phyloP scores from a whole-genome alignment of 2,797 vertebrate genomes.

The Manis pentadactyla region DNA sequence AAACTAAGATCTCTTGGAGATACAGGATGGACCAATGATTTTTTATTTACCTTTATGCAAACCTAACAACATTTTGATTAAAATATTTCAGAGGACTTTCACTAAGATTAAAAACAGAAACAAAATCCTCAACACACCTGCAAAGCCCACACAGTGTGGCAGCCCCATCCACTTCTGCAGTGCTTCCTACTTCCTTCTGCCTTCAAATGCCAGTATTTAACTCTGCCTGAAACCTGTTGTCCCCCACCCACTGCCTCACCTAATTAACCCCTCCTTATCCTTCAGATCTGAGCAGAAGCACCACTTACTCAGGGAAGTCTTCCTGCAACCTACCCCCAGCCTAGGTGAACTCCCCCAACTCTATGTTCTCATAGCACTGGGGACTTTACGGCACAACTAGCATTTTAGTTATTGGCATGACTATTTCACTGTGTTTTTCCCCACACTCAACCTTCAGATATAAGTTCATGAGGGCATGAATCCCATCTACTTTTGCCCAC shows the following conservation, averaged over 20 bases:
- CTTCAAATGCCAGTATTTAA: background rate
- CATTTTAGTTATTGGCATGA: background rate
- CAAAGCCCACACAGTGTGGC: background rate
- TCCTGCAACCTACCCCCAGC: background rate
- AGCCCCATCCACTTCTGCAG: background rate
- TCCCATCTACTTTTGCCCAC: background rate
- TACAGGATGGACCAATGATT: background rate
- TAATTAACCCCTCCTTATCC: background rate
- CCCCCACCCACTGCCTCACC: too few species aligned
- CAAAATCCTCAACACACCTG: background rate
- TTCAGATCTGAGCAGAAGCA: background rate
- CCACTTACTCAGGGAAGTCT: background rate
- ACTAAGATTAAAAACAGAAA: background rate
- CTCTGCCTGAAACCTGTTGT: background rate
- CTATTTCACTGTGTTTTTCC: background rate
- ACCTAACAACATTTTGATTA: background rate
- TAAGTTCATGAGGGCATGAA: background rate
- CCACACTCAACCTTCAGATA: background rate
- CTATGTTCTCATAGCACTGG: too few species aligned
- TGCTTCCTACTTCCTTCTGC: background rate
- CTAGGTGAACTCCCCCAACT: background rate
- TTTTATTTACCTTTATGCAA: constrained; percentile 12
- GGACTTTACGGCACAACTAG: background rate
- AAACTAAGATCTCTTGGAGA: background rate
- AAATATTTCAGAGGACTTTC: constrained; percentile 32